These are phyloP conservation scores for Microplitis manilae DNA, from an alignment of 2,888 invertebrate genomes.

Conservation along the genomic window DNA sequence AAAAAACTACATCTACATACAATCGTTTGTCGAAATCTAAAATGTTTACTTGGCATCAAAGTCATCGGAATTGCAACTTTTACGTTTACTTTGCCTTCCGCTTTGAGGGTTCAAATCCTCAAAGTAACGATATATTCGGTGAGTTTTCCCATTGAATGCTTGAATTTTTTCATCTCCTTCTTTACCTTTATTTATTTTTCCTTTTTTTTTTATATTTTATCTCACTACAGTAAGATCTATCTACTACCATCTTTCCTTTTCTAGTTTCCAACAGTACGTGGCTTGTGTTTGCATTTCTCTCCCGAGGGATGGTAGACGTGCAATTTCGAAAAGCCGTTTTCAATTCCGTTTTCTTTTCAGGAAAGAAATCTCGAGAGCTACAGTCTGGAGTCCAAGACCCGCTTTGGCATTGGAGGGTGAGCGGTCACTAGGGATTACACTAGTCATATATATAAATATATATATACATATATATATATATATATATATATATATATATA, in stretches of 20 bases:
- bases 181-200: slow-evolving; percentile 33
- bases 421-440: slow-evolving; percentile 56
- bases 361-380: slow-evolving; percentile 61
- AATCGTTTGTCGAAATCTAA: slow-evolving; percentile 48
- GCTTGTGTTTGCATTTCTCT: slow-evolving; percentile 68
- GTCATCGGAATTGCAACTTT: slow-evolving; percentile 55
- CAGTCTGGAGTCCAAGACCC: slow-evolving; percentile 22
- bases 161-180: slow-evolving; percentile 35
- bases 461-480: no score
- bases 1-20: neutral
- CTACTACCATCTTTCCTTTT: slow-evolving; percentile 39
- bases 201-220: slow-evolving; percentile 22
- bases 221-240: slow-evolving; percentile 30
- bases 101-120: slow-evolving; percentile 59
- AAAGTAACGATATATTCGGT: slow-evolving; percentile 58
- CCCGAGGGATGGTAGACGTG: slow-evolving; percentile 59
- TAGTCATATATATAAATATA: slow-evolving; percentile 47
- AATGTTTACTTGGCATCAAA: slow-evolving; percentile 59
- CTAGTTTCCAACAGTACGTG: slow-evolving; percentile 44
- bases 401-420: slow-evolving; percentile 43
- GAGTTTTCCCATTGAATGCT: slow-evolving; percentile 41
- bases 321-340: slow-evolving; percentile 71
- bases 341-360: slow-evolving; percentile 67
- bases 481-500: no score
- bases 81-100: slow-evolving; percentile 53